A percentile compares a stretch with the other conserved stretches of the same genome.
These are phyloP conservation scores for Acleris emargana DNA, from an alignment of 2,888 invertebrate species.

Conservation along the genomic window DNA sequence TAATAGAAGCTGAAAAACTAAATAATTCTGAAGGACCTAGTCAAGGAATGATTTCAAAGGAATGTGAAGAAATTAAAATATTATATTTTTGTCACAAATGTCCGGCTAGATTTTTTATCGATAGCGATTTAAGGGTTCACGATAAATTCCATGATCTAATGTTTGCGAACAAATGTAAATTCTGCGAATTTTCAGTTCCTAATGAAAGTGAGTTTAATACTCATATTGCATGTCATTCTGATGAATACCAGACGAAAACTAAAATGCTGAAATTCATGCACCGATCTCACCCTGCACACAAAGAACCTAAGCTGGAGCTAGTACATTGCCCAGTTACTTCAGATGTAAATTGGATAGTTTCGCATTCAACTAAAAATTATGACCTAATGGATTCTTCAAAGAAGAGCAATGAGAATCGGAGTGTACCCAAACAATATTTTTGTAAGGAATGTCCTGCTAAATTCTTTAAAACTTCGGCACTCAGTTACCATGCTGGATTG, in stretches of 20 bases:
- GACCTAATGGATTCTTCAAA: constrained; percentile 53
- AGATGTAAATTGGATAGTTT: constrained; percentile 76
- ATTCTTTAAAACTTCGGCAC: constrained; percentile 88
- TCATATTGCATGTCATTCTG: constrained; percentile 89
- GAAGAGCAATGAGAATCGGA: constrained; percentile 58
- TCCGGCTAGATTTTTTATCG: constrained; percentile 92
- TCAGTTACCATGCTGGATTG: constrained; percentile 87
- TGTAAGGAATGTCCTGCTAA: constrained; percentile 88
- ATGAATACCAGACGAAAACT: constrained; percentile 91
- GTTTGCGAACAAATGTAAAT: constrained; percentile 87
- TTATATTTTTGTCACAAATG: constrained; percentile 91
- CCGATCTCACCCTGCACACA: constrained; percentile 85
- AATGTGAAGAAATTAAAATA: constrained; percentile 64
- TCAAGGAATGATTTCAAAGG: constrained; percentile 53
- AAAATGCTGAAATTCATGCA: constrained; percentile 87
- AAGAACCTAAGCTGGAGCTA: constrained; percentile 84
- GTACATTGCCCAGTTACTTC: constrained; percentile 59
- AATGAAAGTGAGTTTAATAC: constrained; percentile 87
- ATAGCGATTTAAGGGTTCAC: constrained; percentile 89
- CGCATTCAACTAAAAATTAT: constrained; percentile 57
- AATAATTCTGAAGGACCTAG: constrained; percentile 53
- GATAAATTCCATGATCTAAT: constrained; percentile 87
- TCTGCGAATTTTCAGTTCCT: constrained; percentile 90
- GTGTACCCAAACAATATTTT: constrained; percentile 69
- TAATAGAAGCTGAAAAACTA: constrained; percentile 68